Conservation (phyloP, 2,888 invertebrate species). For the Drosophila setosimentum region DNA sequence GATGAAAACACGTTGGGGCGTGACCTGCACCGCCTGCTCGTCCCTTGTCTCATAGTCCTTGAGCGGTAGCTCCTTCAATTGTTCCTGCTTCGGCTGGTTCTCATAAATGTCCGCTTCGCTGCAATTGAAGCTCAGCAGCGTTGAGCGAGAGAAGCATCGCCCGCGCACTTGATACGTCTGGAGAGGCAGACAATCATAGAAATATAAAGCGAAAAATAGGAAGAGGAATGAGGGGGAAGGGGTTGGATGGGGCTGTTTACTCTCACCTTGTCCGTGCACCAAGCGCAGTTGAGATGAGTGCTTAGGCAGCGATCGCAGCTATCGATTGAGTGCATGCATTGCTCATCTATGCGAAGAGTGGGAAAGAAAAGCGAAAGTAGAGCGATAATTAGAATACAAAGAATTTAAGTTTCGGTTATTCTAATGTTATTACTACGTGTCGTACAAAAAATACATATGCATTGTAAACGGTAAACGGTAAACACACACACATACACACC, state of each 20-base stretch:
- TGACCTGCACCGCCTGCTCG: conserved; percentile 87
- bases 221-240: neutral
- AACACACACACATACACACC: conserved; percentile 31
- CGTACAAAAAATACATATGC: neutral
- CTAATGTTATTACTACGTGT: neutral
- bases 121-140: conserved; percentile 75
- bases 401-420: neutral
- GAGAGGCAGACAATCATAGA: neutral
- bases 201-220: neutral
- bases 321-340: conserved; percentile 76
- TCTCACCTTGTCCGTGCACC: conserved; percentile 84
- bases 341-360: conserved; percentile 66
- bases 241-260: conserved; percentile 1
- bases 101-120: conserved; percentile 70
- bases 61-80: conserved; percentile 66
- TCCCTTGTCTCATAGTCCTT: conserved; percentile 83
- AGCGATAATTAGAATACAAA: neutral
- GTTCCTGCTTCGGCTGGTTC: conserved; percentile 72
- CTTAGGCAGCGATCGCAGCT: conserved; percentile 73
- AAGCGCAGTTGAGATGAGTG: conserved; percentile 80
- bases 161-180: conserved; percentile 71
- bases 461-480: conserved; percentile 7
- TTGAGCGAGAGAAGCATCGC: conserved; percentile 78
- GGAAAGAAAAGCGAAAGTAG: neutral
- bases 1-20: conserved; percentile 88